Evolutionary conservation across 2,888 invertebrate genomes (phyloP).

Genomic region (Scaptomyza reducta): DNA sequence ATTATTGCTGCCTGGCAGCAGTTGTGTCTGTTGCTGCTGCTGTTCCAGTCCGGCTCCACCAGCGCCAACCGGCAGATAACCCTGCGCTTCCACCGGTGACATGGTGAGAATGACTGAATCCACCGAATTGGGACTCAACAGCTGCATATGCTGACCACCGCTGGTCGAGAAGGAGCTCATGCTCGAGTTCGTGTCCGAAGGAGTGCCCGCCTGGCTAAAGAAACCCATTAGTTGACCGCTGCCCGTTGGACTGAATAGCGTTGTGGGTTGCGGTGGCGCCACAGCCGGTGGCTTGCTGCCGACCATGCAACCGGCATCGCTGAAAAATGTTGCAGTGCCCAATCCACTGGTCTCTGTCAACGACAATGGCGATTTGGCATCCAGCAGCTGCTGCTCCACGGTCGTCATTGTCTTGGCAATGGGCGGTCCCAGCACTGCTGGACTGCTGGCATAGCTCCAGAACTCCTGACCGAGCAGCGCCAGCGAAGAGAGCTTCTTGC

Average conservation of each 20-base stretch:
- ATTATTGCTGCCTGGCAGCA: conserved; percentile 69
- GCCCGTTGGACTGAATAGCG: conserved; percentile 81
- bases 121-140: conserved; percentile 86
- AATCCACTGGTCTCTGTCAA: conserved; percentile 84
- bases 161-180: conserved; percentile 90
- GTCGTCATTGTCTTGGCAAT: conserved; percentile 13
- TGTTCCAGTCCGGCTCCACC: conserved; percentile 12
- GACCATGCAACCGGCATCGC: conserved; percentile 51
- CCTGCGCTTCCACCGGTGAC: conserved; percentile 86
- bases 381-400: conserved; percentile 61
- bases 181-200: conserved; percentile 89
- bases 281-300: conserved; percentile 41
- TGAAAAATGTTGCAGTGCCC: conserved; percentile 83
- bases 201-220: conserved; percentile 85
- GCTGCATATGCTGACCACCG: conserved; percentile 82
- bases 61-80: conserved; percentile 43
- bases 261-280: conserved; percentile 21
- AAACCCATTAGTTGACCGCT: conserved; percentile 74
- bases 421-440: conserved; percentile 64
- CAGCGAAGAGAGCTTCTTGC: conserved; percentile 95
- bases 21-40: conserved; percentile 7
- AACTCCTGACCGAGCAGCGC: conserved; percentile 95
- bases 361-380: conserved; percentile 83
- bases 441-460: conserved; percentile 89
- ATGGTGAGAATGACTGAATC: conserved; percentile 91